These are phyloP conservation scores for Cephus cinctus DNA, from an alignment of 1,140 invertebrate species.

Conservation along the genomic window DNA sequence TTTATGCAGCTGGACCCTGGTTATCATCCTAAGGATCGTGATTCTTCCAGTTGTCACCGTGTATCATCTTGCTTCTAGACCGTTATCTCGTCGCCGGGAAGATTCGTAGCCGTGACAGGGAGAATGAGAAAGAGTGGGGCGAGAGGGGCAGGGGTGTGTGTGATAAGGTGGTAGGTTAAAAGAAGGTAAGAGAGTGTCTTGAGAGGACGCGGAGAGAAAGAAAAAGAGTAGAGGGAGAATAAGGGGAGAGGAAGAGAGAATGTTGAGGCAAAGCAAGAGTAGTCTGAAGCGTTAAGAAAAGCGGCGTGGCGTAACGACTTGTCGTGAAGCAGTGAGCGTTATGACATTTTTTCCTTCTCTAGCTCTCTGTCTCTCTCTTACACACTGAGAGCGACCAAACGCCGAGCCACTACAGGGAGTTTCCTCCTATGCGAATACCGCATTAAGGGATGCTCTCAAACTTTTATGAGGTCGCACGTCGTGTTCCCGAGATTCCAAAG, in stretches of 20 bases:
- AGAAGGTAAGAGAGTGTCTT: no score
- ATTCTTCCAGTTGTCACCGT: neutral
- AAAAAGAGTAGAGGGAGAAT: neutral
- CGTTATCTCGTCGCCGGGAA: neutral
- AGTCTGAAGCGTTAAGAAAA: neutral
- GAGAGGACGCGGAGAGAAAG: neutral
- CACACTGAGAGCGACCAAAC: neutral
- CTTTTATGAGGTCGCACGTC: conserved; percentile 25
- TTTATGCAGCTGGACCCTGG: neutral
- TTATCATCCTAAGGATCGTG: neutral
- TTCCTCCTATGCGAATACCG: conserved; percentile 19
- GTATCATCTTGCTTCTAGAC: neutral
- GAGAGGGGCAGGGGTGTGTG: no score
- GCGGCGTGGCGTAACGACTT: neutral
- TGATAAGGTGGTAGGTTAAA: no score
- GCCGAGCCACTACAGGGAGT: conserved; percentile 1
- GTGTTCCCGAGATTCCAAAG: no score
- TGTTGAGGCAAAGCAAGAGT: neutral
- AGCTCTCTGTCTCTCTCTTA: conserved; percentile 1
- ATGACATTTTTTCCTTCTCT: conserved; percentile 3
- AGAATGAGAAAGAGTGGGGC: no score
- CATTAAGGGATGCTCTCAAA: conserved; percentile 25
- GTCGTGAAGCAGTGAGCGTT: neutral
- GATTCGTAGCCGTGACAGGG: no score
- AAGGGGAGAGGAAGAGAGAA: neutral